Evolutionary conservation across 2,888 invertebrate species (phyloP).

Genomic region (Nomada ferruginata): DNA sequence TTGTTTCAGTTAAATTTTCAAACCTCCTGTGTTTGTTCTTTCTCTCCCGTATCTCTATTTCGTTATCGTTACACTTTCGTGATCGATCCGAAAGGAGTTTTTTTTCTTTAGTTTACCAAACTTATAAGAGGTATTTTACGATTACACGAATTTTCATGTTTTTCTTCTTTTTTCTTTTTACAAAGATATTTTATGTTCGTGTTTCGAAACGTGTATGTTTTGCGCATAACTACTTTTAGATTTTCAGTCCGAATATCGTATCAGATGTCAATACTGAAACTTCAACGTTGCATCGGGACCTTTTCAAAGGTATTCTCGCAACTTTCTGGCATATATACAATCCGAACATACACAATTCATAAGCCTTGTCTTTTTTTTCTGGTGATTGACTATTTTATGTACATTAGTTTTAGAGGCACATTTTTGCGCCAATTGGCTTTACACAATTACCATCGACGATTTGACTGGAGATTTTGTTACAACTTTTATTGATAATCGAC

Average conservation of each 20-base stretch:
- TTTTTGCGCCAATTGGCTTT: constrained; percentile 68
- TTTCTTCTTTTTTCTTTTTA: constrained; percentile 52
- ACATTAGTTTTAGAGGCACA: constrained; percentile 75
- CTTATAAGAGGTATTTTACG: constrained; percentile 43
- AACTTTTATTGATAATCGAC: constrained; percentile 43
- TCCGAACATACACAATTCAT: constrained; percentile 59
- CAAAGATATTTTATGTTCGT: constrained; percentile 52
- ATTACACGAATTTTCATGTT: constrained; percentile 52
- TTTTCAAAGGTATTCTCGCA: constrained; percentile 63
- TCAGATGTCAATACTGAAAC: constrained; percentile 65
- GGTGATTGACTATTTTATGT: constrained; percentile 67
- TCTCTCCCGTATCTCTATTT: constrained; percentile 20
- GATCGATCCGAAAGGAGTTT: constrained; percentile 37
- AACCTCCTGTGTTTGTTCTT: constrained; percentile 40
- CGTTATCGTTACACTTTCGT: constrained; percentile 32
- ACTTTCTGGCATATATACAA: constrained; percentile 61
- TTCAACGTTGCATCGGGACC: constrained; percentile 57
- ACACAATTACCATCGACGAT: constrained; percentile 57
- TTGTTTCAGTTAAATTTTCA: constrained; percentile 45
- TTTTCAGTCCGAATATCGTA: constrained; percentile 46
- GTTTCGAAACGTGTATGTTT: constrained; percentile 26
- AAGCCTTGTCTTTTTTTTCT: constrained; percentile 59
- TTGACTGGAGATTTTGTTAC: constrained; percentile 52
- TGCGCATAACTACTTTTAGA: constrained; percentile 29
- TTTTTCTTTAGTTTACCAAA: constrained; percentile 21